Conservation (phyloP, 1,140 invertebrate species). For the Apis dorsata region DNA sequence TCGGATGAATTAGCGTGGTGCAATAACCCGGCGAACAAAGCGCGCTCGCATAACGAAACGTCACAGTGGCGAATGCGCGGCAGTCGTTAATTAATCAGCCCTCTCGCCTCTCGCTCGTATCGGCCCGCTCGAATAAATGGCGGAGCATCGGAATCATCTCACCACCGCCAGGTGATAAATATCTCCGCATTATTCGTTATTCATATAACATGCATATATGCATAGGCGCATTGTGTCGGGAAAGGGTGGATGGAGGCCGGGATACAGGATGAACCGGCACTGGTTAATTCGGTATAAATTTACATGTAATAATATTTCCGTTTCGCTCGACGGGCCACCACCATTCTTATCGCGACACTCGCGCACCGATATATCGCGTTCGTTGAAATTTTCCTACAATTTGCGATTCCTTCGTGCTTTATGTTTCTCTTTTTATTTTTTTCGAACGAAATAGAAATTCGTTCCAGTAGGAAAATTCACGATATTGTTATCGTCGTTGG, state of each 20-base stretch:
- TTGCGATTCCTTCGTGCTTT: no score
- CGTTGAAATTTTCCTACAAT: not conserved
- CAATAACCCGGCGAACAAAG: constrained; percentile 61
- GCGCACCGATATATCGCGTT: not conserved
- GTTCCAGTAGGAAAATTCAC: no score
- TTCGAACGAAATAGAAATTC: no score
- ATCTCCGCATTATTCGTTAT: constrained; percentile 39
- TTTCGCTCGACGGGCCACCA: not conserved
- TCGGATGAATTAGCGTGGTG: constrained; percentile 61
- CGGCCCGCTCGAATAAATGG: constrained; percentile 36
- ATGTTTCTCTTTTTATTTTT: no score
- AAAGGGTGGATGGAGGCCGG: not conserved
- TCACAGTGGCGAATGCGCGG: constrained; percentile 35
- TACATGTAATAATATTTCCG: constrained; percentile 43
- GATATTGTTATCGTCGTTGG: no score
- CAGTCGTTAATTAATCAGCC: constrained; percentile 60
- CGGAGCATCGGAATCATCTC: constrained; percentile 38
- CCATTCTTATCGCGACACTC: not conserved
- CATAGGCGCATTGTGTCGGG: constrained; percentile 7
- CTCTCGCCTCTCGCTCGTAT: constrained; percentile 12
- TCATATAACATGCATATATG: constrained; percentile 22
- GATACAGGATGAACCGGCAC: not conserved
- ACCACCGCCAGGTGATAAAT: constrained; percentile 29
- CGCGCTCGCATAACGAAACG: constrained; percentile 60
- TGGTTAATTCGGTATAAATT: constrained; percentile 44